Base-by-base conservation (phyloP, 2,113 vertebrate genomes). In the Verasper variegatus region DNA sequence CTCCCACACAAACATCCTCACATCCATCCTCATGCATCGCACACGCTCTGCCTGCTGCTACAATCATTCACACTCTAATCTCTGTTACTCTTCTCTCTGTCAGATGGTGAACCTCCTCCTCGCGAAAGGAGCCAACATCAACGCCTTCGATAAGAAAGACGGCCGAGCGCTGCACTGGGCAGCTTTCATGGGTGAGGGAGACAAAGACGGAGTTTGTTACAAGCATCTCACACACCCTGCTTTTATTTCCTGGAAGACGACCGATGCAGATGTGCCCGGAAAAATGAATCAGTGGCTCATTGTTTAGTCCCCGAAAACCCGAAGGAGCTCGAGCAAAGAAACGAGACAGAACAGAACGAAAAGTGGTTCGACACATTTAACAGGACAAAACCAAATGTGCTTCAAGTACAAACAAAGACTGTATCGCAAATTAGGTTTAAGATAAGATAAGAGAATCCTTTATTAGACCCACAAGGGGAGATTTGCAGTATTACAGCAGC, bases 81-180 rank as follows among this genome's bases (percentile, higher is more conserved):
- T 5, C 42, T 24, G 20, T 18, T 6, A 1, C 40, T 12, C 40
- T 42, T 13, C 40, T 42, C 40, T 42, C 9, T 9, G 40, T 42
- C 40, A 42, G 40, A 42, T 42, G 40, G 40, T 42, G 40, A 42
- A 13, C 78, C 92, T 99, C 54, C 96, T 99, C 52, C 93, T 99
- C 80, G 91, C 95, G 24, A 99, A 97, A 93, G 98, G 97, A 40
- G 98, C 98, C 57, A 99, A 99, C 90, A 98, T 99, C 92, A 99
- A 99, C 26, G 97, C 97, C 52, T 99, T 98, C 37, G 98, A 99
- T 90, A 99, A 99, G 95, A 99, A 97, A 90, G 98, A 99, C 68
- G 95, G 97, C 80, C 95, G 97, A 27, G 97, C 97, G 71, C 94
- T 99, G 80, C 98, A 99, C 91, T 99, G 98, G 98, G 98, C 98